These are phyloP conservation scores for Kryptolebias marmoratus DNA, from an alignment of 2,113 vertebrate genomes.

Conservation along the genomic window DNA sequence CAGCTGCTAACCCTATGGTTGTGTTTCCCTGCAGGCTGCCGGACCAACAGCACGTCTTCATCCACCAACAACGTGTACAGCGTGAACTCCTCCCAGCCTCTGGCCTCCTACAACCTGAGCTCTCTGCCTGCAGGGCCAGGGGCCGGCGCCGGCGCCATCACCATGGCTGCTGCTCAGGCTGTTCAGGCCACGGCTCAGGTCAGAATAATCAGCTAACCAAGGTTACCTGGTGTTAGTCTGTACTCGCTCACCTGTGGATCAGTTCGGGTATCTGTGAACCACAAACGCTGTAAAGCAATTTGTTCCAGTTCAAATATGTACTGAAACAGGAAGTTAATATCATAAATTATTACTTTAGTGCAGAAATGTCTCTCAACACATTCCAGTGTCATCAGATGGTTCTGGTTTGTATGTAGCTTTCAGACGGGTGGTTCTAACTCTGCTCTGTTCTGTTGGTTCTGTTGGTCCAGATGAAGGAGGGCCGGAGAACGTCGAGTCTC, in stretches of 20 bases:
- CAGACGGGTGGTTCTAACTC: neutral
- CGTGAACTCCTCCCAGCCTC: constrained; percentile 91
- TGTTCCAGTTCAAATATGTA: too few species aligned
- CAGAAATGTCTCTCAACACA: too few species aligned
- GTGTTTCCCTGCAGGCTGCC: constrained; percentile 83
- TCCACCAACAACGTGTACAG: constrained; percentile 92
- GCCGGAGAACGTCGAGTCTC: constrained; percentile 93
- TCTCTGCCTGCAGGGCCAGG: constrained; percentile 88
- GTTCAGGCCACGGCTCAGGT: constrained; percentile 97
- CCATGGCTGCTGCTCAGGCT: constrained; percentile 98
- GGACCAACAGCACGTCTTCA: constrained; percentile 89
- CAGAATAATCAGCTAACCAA: neutral
- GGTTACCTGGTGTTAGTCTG: too few species aligned
- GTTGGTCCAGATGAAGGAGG: constrained; percentile 93
- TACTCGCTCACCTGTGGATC: too few species aligned
- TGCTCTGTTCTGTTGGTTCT: neutral
- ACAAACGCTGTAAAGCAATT: too few species aligned
- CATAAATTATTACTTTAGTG: too few species aligned
- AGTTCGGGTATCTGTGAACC: too few species aligned
- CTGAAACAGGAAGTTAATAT: too few species aligned
- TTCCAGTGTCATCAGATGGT: too few species aligned
- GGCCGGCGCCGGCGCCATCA: constrained; percentile 95
- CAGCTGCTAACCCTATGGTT: neutral
- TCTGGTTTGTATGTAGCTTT: too few species aligned
- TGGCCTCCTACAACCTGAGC: constrained; percentile 93